Percentiles rank a stretch among this genome's conserved stretches.
These are phyloP conservation scores for Nasonia longicornis DNA, from an alignment of 1,140 invertebrate genomes.

Conservation along the genomic window DNA sequence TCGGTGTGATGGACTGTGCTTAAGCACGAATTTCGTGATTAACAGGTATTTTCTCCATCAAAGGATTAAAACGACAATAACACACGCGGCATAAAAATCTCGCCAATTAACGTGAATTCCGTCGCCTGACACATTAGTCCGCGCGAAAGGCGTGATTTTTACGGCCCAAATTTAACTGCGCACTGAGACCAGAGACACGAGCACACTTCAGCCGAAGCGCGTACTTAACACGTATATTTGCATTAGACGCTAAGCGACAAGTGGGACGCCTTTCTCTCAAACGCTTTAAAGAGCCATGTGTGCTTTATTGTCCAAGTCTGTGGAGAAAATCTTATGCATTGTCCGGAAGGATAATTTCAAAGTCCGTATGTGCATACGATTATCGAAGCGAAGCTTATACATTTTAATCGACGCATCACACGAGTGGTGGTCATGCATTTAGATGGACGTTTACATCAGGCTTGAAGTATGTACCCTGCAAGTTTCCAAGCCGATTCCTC, in stretches of 20 bases:
- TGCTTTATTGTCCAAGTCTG: neutral
- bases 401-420: no score
- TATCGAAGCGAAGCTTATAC: neutral
- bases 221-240: neutral
- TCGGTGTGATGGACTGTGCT: no score
- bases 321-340: no score
- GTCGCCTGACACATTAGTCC: neutral
- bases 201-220: neutral
- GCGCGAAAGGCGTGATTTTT: neutral
- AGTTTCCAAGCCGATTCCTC: no score
- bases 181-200: neutral
- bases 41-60: no score
- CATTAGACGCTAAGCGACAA: neutral
- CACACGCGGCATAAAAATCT: neutral
- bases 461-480: no score
- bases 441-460: no score
- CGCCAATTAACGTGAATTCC: neutral
- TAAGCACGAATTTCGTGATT: no score
- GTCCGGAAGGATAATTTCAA: neutral
- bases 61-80: no score
- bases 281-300: neutral
- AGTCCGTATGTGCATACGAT: neutral
- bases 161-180: neutral
- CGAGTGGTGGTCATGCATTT: no score
- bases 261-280: constrained; percentile 22